phyloP scores from a whole-genome alignment of 2,113 vertebrate species.

The Campylomormyrus tamandua region DNA sequence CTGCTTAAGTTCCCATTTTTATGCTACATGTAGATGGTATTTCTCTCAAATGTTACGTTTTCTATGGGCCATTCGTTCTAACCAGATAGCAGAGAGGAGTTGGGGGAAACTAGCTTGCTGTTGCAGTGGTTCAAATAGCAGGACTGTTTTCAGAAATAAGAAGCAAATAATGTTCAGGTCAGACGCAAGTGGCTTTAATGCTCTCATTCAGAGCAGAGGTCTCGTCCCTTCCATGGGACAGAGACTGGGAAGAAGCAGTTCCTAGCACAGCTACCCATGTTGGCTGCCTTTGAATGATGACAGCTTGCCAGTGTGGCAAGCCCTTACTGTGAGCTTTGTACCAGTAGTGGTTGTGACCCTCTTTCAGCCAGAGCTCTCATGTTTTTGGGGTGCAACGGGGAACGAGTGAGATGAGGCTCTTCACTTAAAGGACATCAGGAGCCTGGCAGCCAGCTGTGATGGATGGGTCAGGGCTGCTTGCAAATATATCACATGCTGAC shows the following conservation, averaged over 20 bases:
- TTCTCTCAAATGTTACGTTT: not conserved
- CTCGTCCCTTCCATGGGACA: not conserved
- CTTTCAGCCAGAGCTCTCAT: not conserved
- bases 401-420: conserved; percentile 30
- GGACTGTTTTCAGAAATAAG: not conserved
- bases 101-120: not conserved
- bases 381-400: not conserved
- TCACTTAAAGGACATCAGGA: conserved; percentile 57
- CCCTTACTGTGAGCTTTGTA: not conserved
- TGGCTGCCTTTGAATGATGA: not conserved
- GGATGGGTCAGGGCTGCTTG: conserved; percentile 72
- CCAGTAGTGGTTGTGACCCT: not conserved
- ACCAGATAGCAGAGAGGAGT: conserved; percentile 3
- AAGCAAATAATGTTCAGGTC: not conserved
- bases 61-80: conserved; percentile 82
- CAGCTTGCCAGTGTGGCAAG: not conserved
- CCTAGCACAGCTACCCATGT: not conserved
- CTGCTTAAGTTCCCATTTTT: conserved; percentile 78
- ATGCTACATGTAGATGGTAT: conserved; percentile 45
- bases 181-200: not conserved
- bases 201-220: not conserved
- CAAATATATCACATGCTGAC: conserved; percentile 94
- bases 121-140: not conserved
- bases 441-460: conserved; percentile 79
- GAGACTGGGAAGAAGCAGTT: not conserved